Percentiles rank a stretch among this genome's conserved stretches.
phyloP scores from a whole-genome alignment of 2,888 invertebrate species.

The Cotesia congregata region DNA sequence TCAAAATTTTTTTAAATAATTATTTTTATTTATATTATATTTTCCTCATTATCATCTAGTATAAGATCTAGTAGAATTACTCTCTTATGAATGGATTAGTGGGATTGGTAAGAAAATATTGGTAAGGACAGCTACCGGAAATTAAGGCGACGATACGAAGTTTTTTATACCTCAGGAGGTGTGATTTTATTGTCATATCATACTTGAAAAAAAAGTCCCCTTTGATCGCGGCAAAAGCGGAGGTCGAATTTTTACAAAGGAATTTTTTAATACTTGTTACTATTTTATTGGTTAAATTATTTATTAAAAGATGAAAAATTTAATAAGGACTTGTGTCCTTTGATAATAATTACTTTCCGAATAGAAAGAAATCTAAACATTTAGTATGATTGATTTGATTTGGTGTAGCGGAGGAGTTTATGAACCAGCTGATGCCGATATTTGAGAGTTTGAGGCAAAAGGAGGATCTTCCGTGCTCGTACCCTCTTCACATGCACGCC shows the following conservation, averaged over 20 bases:
- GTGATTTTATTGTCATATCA: conserved; percentile 55
- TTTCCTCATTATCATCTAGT: not conserved
- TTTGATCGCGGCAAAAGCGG: not conserved
- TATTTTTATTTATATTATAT: conserved; percentile 28
- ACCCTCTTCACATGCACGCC: conserved; percentile 88
- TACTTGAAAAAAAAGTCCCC: not conserved
- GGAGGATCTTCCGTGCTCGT: conserved; percentile 92
- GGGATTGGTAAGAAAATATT: conserved; percentile 28
- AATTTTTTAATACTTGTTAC: not conserved
- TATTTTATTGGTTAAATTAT: not conserved
- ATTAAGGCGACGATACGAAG: not conserved
- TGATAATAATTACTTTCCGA: conserved; percentile 27
- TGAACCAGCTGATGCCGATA: conserved; percentile 96
- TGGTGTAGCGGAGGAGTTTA: conserved; percentile 89
- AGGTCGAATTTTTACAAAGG: not conserved
- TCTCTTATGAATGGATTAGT: conserved; percentile 29
- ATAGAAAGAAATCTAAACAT: conserved; percentile 31
- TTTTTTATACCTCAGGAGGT: conserved; percentile 66
- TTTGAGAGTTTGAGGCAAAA: conserved; percentile 93
- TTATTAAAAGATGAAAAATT: conserved; percentile 14
- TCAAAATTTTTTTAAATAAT: conserved; percentile 39
- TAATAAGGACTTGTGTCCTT: conserved; percentile 31
- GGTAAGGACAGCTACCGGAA: not conserved
- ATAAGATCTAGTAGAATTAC: conserved; percentile 10
- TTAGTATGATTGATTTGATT: conserved; percentile 55